Percentiles rank a stretch among this genome's conserved stretches.
phyloP scores from a whole-genome alignment of 2,888 invertebrate genomes.

The Cantharis nigra region DNA sequence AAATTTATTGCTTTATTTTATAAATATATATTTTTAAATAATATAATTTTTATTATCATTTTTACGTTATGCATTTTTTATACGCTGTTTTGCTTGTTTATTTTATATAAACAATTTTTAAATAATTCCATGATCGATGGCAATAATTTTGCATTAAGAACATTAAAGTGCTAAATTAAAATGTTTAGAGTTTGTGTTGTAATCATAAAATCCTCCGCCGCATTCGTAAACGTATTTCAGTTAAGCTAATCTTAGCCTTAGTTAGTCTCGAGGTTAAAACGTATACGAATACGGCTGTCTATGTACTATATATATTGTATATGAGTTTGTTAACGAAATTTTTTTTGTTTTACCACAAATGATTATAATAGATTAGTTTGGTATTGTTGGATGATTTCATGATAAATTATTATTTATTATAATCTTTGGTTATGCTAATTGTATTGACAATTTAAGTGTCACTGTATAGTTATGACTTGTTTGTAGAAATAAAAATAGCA shows the following conservation, averaged over 20 bases:
- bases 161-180: conserved; percentile 9
- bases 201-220: background rate
- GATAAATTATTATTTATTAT: conserved; percentile 11
- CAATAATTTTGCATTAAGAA: conserved; percentile 12
- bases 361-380: conserved; percentile 1
- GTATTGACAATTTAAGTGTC: conserved; percentile 20
- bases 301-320: background rate
- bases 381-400: background rate
- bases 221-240: background rate
- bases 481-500: conserved; percentile 27
- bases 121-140: background rate
- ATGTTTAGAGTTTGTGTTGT: background rate
- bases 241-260: background rate
- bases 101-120: background rate
- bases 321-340: background rate
- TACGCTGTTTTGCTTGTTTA: background rate
- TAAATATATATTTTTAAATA: background rate
- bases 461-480: conserved; percentile 24
- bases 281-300: background rate
- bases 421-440: conserved; percentile 8
- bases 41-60: background rate
- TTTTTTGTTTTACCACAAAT: background rate
- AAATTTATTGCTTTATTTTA: conserved; percentile 16
- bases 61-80: background rate
- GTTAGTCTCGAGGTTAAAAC: background rate